Evolutionary conservation across 2,888 invertebrate genomes (phyloP), one percentile per base, ranked within the genome.

Genomic region (Geophilus truncorum): DNA sequence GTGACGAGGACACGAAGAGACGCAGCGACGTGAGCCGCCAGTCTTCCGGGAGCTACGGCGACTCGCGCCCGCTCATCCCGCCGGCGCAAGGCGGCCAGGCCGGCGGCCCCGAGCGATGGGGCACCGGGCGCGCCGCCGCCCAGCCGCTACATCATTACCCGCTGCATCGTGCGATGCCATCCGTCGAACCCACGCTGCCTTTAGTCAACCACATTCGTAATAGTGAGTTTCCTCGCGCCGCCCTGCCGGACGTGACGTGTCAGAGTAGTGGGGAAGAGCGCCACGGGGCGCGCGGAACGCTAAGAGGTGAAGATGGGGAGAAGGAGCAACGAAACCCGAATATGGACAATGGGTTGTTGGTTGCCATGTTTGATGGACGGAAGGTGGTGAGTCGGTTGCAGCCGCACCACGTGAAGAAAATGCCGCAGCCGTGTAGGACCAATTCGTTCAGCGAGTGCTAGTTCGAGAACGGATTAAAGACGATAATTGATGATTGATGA

Each of bases 341-440:
- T 80, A 57, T 57, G 57, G 84, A 84, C 77, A 84, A 83, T 82
- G 83, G 83, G 51, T 82, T 83, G 78, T 83, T 84, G 36, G 92
- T 94, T 32, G 94, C 94, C 15, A 94, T 94, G 82, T 89, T 94
- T 80, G 93, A 94, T 86, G 94, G 94, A 76, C 92, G 93, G 85
- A 94, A 94, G 82, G 94, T 95, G 81, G 93, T 94, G 81, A 94
- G 94, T 87, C 94, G 94, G 86, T 87, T 94, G 85, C 94, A 94
- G 86, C 94, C 94, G 15, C 36, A 77, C 4, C 57, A 57, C 18
- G 25, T 32, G 34, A 25, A 34, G 62, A 80, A 80, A 70, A 32
- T 28, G 2, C 32, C 80, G 25, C 62, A 80, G 21, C 36, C 36
- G 28, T 70, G 34, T 70, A 80, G 75, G 34, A 80, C 80, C 21